These are phyloP conservation scores for Danionella dracula DNA, from an alignment of 2,797 vertebrate genomes.

Conservation along the genomic window DNA sequence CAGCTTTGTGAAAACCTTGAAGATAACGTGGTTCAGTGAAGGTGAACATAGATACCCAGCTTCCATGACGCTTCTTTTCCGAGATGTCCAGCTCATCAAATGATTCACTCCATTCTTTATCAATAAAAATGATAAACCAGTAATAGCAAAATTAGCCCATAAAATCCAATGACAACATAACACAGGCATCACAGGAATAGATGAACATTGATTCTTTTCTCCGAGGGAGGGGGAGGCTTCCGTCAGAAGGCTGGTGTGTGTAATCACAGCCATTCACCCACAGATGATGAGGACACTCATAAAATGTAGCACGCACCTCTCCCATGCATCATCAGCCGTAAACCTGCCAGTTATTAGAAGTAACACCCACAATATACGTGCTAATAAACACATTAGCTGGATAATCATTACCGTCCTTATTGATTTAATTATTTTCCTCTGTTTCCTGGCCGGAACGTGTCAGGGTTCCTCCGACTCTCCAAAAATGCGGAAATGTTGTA, in stretches of 20 bases:
- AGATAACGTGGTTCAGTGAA: slow-evolving; percentile 25
- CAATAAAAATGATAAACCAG: not conserved
- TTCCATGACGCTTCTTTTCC: not conserved
- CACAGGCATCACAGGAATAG: slow-evolving; percentile 9
- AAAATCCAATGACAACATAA: not conserved
- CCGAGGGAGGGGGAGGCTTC: not conserved
- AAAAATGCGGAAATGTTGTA: too few relatives aligned
- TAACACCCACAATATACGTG: not conserved
- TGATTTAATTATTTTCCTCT: too few relatives aligned
- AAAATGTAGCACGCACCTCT: not conserved
- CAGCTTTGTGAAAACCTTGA: slow-evolving; percentile 38
- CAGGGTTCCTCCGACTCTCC: too few relatives aligned
- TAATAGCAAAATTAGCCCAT: not conserved
- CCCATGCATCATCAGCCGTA: not conserved
- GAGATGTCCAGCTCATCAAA: slow-evolving; percentile 1
- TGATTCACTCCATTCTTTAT: not conserved
- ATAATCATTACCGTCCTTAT: not conserved
- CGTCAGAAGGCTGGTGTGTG: not conserved
- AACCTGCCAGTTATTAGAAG: not conserved
- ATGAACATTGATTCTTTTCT: slow-evolving; percentile 9
- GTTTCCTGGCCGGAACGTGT: too few relatives aligned
- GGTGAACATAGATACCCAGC: not conserved
- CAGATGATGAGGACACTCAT: not conserved
- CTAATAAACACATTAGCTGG: not conserved
- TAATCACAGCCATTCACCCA: slow-evolving; percentile 12